phyloP scores from a whole-genome alignment of 2,888 invertebrate genomes.

The Tetragnatha montana region DNA sequence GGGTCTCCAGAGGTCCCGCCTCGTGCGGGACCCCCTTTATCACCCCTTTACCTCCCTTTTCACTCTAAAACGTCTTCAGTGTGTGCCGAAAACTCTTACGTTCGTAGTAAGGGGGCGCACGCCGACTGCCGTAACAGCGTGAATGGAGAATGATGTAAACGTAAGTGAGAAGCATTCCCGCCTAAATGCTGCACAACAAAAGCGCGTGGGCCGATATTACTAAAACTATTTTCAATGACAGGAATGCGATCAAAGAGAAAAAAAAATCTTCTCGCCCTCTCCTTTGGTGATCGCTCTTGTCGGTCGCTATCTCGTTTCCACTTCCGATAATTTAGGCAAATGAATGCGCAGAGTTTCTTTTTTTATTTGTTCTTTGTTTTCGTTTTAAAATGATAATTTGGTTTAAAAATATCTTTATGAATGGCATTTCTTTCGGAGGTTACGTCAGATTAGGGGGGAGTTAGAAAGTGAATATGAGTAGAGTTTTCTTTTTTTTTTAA shows the following conservation, averaged over 20 bases:
- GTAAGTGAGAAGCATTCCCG: constrained; percentile 70
- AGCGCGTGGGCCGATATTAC: constrained; percentile 65
- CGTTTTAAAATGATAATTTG: not conserved
- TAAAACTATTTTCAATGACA: constrained; percentile 62
- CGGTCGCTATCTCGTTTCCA: not conserved
- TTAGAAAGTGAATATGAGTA: not conserved
- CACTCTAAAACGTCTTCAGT: too few relatives aligned
- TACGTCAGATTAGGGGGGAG: not conserved
- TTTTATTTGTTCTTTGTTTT: not conserved
- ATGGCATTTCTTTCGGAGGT: not conserved
- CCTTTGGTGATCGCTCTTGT: not conserved
- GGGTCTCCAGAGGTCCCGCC: not conserved
- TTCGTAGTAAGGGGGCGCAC: constrained; percentile 55
- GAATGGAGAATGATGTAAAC: constrained; percentile 69
- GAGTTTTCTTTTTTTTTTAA: not conserved
- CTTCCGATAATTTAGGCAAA: not conserved
- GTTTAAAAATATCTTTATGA: not conserved
- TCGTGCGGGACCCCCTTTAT: too few relatives aligned
- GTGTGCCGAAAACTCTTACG: not conserved
- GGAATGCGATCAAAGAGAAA: constrained; percentile 24
- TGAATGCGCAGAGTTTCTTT: not conserved
- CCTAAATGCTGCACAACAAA: constrained; percentile 70
- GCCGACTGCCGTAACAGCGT: constrained; percentile 50
- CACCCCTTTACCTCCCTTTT: too few relatives aligned
- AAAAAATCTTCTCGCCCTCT: not conserved